These are phyloP conservation scores for Dioctria rufipes DNA, from an alignment of 2,888 invertebrate genomes.

Conservation along the genomic window DNA sequence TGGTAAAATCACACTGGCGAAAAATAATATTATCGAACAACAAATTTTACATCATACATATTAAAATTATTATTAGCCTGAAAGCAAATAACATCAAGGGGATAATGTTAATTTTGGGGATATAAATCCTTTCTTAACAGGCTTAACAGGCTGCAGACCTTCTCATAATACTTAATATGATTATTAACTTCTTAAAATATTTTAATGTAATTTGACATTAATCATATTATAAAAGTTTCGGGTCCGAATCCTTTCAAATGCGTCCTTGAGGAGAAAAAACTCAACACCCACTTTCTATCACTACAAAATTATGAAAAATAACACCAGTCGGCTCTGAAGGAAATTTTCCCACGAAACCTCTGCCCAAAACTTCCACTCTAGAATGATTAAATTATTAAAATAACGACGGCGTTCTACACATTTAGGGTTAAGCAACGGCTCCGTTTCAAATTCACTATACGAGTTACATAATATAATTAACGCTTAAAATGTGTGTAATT, in stretches of 20 bases:
- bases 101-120: no score
- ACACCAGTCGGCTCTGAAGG: not conserved
- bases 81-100: no score
- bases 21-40: no score
- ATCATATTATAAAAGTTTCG: conserved; percentile 27
- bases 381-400: not conserved
- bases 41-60: no score
- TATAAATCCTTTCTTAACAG: no score
- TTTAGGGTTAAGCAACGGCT: not conserved
- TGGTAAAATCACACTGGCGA: no score
- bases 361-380: not conserved
- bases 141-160: no score
- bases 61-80: no score
- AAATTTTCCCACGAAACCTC: conserved; percentile 4
- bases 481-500: no score
- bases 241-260: conserved; percentile 20
- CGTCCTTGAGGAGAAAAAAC: conserved; percentile 9
- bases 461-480: not conserved
- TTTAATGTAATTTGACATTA: conserved; percentile 14
- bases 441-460: not conserved
- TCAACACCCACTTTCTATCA: not conserved
- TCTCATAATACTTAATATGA: no score
- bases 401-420: not conserved
- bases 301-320: conserved; percentile 1
- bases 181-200: no score